Conservation (phyloP, 64 coral and sea anemone species). For the Actinia equina region DNA sequence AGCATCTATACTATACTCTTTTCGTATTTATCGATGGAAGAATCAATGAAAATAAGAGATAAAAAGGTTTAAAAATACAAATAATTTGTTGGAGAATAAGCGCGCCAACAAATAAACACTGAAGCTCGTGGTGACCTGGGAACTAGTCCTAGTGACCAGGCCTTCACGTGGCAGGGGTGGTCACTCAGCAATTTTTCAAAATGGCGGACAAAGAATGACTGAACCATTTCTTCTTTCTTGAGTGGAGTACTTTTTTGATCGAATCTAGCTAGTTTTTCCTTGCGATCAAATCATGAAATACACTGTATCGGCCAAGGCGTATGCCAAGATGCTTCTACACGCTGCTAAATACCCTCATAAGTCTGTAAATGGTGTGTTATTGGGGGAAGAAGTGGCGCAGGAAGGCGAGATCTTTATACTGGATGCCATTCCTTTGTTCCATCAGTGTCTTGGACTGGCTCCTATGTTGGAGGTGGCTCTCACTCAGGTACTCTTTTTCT, state of each 20-base stretch:
- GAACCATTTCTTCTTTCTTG: background rate
- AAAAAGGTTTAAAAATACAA: background rate
- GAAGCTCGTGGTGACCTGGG: background rate
- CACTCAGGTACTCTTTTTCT: constrained; percentile 46
- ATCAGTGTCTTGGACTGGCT: constrained; percentile 91
- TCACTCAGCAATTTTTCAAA: background rate
- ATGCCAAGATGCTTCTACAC: constrained; percentile 94
- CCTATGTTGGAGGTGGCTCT: constrained; percentile 93
- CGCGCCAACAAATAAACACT: background rate
- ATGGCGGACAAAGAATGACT: background rate
- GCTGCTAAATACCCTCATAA: constrained; percentile 97
- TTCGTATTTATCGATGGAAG: background rate
- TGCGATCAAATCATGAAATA: constrained; percentile 62
- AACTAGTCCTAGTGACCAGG: background rate
- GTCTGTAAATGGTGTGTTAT: constrained; percentile 83
- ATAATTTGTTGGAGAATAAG: background rate
- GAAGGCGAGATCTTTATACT: constrained; percentile 74
- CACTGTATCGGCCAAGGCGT: constrained; percentile 69
- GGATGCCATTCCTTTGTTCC: constrained; percentile 98
- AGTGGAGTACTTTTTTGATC: too few relatives aligned
- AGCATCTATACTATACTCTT: background rate
- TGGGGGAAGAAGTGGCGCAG: constrained; percentile 69
- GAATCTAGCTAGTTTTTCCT: background rate
- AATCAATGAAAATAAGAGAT: background rate
- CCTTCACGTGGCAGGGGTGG: background rate